Base-by-base conservation (phyloP, 2,797 vertebrate species). In the Prunella strophiata region DNA sequence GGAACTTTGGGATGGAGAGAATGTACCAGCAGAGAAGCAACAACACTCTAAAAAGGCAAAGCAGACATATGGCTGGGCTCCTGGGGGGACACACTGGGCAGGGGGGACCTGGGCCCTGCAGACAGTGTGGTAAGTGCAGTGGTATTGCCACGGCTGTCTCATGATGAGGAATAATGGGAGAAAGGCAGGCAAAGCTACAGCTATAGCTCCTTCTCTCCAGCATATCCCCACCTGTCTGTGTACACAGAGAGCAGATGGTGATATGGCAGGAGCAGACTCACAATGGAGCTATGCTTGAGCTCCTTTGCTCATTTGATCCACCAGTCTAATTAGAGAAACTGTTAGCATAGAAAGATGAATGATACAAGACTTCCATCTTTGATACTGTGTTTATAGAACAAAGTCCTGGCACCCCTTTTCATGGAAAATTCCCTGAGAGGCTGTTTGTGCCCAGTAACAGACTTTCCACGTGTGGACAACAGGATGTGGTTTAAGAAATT, bases 231-330 rank as follows among this genome's bases (percentile, higher is more conserved):
- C 90, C 86, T 89, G 92, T 66, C 83, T 91, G 90, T 93, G 90
- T 93, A 84, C 63, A 91, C 0, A 43, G 80, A 88, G 38, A 95
- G 59, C 94, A 96, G 94, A 93, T 95, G 92, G 95, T 63, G 85
- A 91, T 91, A 81, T 10, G 63, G 77, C 48, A 94, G 67, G 38
- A 95, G 71, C 83, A 93, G 91, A 78, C 73, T 92, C 3, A 13
- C 70, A 90, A 29, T 54, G 70, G 76, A 90, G 85, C 63, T 88
- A 61, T 68, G 85, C 88, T 86, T 50, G 62, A 92, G 93, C 63
- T 91, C 80, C 50, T 88, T 88, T 95, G 94, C 91, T 93, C 94
- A 94, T 94, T 92, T 96, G 76, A 94, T 91, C 88, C 63, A 62
- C 6, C 7, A 7, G n/a, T 55, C 83, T 96, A 92, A 90, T 90